Base-by-base conservation (phyloP, 2,888 invertebrate species). In the Tenthredo notha region DNA sequence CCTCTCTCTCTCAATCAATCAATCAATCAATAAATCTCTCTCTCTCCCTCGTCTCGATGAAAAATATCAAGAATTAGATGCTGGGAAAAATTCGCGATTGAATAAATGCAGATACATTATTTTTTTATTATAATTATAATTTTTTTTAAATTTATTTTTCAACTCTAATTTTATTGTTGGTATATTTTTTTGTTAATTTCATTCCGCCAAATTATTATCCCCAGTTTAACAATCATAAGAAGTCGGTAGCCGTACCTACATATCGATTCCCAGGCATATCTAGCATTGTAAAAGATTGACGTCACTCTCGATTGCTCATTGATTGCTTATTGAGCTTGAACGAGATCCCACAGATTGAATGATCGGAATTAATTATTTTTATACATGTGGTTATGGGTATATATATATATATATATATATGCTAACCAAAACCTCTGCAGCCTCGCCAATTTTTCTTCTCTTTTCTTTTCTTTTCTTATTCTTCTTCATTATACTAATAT, bases 331-430 rank as follows among this genome's bases (percentile, higher is more conserved):
- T 77, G 86, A 86, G 85, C 72, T 86, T 78, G 65, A 84, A 86
- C 86, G 85, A 84, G 85, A 86, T 86, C 86, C 78, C 74, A 86
- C 43, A 86, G 84, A 86, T 86, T 85, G 80, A 72, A 61, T 83
- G 85, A 85, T 86, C 72, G 77, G 84, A 87, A 85, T 83, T 83
- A 65, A 83, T 83, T 67, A 83, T 83, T 25, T 29, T 33, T n/a
- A 37, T 80, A 80, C 40, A 37, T 10, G 72, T 21, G 12, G 40
- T n/a, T 74, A 37, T 37, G n/a, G 6, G 18, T n/a, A 54, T 33
- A 67, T 18, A 37, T 37, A 33, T 33, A 33, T n/a, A 54, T 33
- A 67, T 18, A 37, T 37, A 33, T 33, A 33, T 33, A 2, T 4
- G 67, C 18, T 33, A 67, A 67, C 67, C 29, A 15, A 67, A 67